Conservation (phyloP, 2,797 vertebrate species). For the Phrynocephalus forsythii region DNA sequence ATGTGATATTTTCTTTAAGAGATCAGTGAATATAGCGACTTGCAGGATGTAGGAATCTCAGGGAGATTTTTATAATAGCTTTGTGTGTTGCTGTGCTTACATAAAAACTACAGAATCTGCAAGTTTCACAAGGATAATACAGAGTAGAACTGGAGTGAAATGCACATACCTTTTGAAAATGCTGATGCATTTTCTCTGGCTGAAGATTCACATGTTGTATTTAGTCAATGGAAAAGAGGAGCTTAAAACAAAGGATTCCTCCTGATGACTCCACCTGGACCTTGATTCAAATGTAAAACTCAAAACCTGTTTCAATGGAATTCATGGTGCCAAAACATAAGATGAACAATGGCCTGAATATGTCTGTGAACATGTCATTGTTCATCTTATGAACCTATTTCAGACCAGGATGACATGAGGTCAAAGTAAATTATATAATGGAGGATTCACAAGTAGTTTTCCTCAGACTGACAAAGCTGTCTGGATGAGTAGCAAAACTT, state of each 20-base stretch:
- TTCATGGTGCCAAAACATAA: constrained; percentile 60
- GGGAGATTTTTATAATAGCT: neutral
- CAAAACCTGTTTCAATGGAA: constrained; percentile 68
- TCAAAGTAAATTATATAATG: too few relatives aligned
- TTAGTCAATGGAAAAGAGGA: constrained; percentile 53
- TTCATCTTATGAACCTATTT: too few relatives aligned
- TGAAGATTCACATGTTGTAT: constrained; percentile 38
- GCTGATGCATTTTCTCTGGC: constrained; percentile 42
- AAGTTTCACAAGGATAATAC: neutral
- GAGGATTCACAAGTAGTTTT: too few relatives aligned
- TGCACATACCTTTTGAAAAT: constrained; percentile 59
- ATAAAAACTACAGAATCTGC: neutral
- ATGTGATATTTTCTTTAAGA: neutral
- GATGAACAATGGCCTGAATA: too few relatives aligned
- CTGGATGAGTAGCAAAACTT: too few relatives aligned
- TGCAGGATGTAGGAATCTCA: neutral
- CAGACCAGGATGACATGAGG: too few relatives aligned
- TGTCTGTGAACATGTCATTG: too few relatives aligned
- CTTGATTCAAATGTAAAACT: constrained; percentile 74
- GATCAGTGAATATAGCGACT: neutral
- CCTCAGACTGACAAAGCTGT: too few relatives aligned
- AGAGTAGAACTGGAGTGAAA: constrained; percentile 53
- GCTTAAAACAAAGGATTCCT: constrained; percentile 63
- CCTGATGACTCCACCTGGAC: constrained; percentile 70
- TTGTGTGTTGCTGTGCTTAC: too few relatives aligned